Conservation (phyloP, 2,888 invertebrate species). For the Agrotis segetum region DNA sequence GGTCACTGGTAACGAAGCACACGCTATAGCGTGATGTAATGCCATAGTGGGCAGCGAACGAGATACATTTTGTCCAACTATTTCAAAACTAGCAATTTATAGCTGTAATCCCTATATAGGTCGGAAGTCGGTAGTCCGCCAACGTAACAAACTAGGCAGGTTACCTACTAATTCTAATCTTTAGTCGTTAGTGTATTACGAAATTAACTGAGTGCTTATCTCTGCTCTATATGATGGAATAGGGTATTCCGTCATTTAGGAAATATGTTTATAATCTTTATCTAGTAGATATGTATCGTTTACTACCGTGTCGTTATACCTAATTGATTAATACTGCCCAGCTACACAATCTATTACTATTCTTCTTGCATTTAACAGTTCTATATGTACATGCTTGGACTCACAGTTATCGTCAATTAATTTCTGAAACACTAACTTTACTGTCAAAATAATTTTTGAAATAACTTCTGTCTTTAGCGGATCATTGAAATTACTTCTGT, state of each 20-base stretch:
- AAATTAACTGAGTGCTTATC: constrained; percentile 2
- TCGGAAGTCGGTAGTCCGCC: constrained; percentile 13
- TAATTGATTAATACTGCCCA: background rate
- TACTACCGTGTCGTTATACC: background rate
- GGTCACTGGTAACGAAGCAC: constrained; percentile 51
- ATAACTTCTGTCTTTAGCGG: too few relatives aligned
- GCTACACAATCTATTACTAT: background rate
- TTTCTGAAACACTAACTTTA: background rate
- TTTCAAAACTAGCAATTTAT: constrained; percentile 44
- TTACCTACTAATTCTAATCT: background rate
- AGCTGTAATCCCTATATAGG: constrained; percentile 30
- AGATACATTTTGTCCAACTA: constrained; percentile 44
- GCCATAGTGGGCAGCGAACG: constrained; percentile 50
- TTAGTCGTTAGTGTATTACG: constrained; percentile 4
- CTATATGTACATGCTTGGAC: background rate
- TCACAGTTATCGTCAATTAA: background rate
- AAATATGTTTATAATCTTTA: background rate
- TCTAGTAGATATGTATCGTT: background rate
- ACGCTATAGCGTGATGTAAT: constrained; percentile 70
- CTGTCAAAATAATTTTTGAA: too few relatives aligned
- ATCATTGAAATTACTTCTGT: too few relatives aligned
- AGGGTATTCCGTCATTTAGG: constrained; percentile 1
- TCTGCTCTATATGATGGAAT: background rate
- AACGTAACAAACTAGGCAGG: constrained; percentile 10
- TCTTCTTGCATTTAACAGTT: background rate